Evolutionary conservation across 2,888 invertebrate genomes (phyloP).

Genomic region (Caenorhabditis becei): DNA sequence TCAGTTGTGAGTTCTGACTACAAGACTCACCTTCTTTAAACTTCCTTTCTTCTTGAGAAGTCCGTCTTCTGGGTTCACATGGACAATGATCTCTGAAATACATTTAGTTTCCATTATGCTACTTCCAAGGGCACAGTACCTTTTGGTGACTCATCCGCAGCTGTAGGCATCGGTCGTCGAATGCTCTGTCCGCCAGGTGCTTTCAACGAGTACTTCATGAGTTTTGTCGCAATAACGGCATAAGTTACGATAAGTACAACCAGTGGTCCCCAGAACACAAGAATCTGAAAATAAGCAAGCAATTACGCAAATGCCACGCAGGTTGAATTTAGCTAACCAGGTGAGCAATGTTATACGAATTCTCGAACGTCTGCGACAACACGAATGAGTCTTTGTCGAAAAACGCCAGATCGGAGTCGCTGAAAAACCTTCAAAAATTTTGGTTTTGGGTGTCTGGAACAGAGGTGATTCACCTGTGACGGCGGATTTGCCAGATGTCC

Average conservation of each 20-base stretch:
- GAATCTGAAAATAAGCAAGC: slow-evolving; percentile 64
- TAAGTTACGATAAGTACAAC: slow-evolving; percentile 74
- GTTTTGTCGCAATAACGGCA: slow-evolving; percentile 74
- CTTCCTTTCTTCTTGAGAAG: slow-evolving; percentile 45
- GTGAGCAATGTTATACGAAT: slow-evolving; percentile 77
- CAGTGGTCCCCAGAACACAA: slow-evolving; percentile 81
- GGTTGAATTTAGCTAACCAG: slow-evolving; percentile 61
- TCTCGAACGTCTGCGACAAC: slow-evolving; percentile 64
- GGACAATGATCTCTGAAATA: slow-evolving; percentile 48
- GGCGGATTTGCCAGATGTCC: slow-evolving; percentile 75
- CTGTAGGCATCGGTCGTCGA: slow-evolving; percentile 37
- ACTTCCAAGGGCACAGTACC: slow-evolving; percentile 17
- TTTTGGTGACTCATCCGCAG: slow-evolving; percentile 47
- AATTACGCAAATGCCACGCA: not conserved
- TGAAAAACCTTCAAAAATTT: slow-evolving; percentile 12
- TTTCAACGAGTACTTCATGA: slow-evolving; percentile 73
- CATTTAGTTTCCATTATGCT: no score
- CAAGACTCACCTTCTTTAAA: slow-evolving; percentile 49
- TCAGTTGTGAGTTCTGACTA: no score
- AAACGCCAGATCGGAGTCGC: slow-evolving; percentile 2
- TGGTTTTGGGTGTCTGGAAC: not conserved
- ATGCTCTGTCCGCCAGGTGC: slow-evolving; percentile 58
- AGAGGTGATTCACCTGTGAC: slow-evolving; percentile 3
- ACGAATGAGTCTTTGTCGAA: slow-evolving; percentile 55
- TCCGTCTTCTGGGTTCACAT: slow-evolving; percentile 46